phyloP scores from a whole-genome alignment of 2,797 vertebrate genomes.

The Morelia viridis region DNA sequence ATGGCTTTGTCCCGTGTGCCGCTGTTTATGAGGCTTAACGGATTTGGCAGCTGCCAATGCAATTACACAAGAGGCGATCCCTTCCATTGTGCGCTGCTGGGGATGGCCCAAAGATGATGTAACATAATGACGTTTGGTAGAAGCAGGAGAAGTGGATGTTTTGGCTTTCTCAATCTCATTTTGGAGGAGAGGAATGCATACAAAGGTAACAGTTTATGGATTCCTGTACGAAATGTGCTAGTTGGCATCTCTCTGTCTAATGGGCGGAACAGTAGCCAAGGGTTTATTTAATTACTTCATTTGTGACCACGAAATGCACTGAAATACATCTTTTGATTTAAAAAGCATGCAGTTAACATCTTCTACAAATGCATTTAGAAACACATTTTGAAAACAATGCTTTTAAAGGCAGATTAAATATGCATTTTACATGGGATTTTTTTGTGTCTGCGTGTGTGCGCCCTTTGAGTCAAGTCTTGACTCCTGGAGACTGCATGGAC shows the following conservation, averaged over 20 bases:
- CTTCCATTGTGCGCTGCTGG: neutral
- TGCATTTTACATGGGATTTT: neutral
- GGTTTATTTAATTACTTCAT: neutral
- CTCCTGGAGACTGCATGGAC: neutral
- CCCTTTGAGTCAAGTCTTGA: neutral
- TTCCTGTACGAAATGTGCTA: neutral
- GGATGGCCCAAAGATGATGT: neutral
- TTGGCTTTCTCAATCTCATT: neutral
- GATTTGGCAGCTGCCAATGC: neutral
- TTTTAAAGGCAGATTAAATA: neutral
- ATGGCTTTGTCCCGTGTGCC: neutral
- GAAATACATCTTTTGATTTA: neutral
- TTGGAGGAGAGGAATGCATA: neutral
- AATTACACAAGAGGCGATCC: neutral
- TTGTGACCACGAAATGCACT: neutral
- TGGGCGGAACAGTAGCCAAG: neutral
- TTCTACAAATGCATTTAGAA: neutral
- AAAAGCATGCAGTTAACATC: neutral
- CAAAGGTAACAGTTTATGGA: neutral
- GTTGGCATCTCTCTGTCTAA: neutral
- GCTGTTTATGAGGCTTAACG: slow-evolving; percentile 13
- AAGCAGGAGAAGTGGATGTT: neutral
- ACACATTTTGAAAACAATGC: neutral
- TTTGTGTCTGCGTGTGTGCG: too few relatives aligned
- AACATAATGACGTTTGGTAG: neutral